Percentiles rank a stretch among this genome's conserved stretches.
These are phyloP conservation scores for Drosophila lacteicornis DNA, from an alignment of 1,140 invertebrate genomes.

Conservation along the genomic window DNA sequence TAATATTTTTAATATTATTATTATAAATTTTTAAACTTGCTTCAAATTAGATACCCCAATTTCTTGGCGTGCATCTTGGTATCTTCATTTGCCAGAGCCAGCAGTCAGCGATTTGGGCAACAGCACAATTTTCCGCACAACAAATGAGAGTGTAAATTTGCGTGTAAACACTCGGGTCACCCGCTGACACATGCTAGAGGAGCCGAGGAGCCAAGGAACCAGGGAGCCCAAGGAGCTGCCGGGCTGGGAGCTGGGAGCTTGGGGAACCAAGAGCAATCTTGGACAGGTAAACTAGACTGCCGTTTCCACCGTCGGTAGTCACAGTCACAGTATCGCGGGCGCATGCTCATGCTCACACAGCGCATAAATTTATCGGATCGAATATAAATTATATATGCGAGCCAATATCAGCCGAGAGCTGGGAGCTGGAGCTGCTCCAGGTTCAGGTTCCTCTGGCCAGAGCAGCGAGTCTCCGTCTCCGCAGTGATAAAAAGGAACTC, in stretches of 20 bases:
- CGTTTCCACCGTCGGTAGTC: conserved; percentile 54
- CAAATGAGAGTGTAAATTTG: conserved; percentile 85
- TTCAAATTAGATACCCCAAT: background rate
- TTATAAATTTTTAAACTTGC: background rate
- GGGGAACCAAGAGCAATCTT: conserved; percentile 32
- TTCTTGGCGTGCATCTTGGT: conserved; percentile 7
- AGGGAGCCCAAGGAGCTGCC: conserved; percentile 49
- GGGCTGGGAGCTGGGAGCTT: conserved; percentile 11
- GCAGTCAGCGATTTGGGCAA: conserved; percentile 68
- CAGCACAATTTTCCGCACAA: conserved; percentile 77
- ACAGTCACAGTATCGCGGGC: conserved; percentile 19
- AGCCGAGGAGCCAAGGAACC: conserved; percentile 35
- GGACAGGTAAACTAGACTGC: conserved; percentile 56
- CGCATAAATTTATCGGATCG: conserved; percentile 82
- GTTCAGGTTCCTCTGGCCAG: background rate
- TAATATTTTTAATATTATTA: background rate
- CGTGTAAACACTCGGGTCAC: conserved; percentile 85
- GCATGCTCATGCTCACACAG: conserved; percentile 74
- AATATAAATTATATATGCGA: conserved; percentile 84
- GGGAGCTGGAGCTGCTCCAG: conserved; percentile 19
- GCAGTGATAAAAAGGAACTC: conserved; percentile 85
- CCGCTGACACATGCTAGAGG: conserved; percentile 77
- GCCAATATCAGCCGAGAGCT: conserved; percentile 71
- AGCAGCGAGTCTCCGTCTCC: conserved; percentile 23
- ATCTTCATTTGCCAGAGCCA: conserved; percentile 42